These are phyloP conservation scores for Pangasius larnaudii DNA, from an alignment of 2,797 vertebrate species.

Conservation along the genomic window DNA sequence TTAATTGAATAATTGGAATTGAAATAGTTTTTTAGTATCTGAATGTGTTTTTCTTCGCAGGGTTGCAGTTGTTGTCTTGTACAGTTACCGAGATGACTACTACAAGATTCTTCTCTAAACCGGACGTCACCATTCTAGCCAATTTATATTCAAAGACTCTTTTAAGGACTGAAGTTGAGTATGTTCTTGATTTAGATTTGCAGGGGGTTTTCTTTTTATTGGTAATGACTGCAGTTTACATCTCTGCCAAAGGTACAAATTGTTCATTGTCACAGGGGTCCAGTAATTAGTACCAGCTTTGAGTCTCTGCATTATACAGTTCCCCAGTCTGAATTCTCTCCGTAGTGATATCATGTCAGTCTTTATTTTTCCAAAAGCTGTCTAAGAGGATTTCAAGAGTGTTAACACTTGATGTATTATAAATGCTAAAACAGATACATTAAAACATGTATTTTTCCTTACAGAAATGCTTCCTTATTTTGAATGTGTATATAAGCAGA, in stretches of 20 bases:
- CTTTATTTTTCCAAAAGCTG: constrained; percentile 22
- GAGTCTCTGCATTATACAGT: constrained; percentile 5
- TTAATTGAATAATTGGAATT: background rate
- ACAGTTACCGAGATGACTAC: constrained; percentile 94
- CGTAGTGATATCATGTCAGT: constrained; percentile 21
- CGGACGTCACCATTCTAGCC: background rate
- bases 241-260: constrained; percentile 15
- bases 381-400: constrained; percentile 15
- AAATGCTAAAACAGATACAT: constrained; percentile 39
- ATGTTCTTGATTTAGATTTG: background rate
- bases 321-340: constrained; percentile 1
- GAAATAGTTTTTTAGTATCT: background rate
- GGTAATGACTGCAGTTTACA: background rate
- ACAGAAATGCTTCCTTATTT: constrained; percentile 9
- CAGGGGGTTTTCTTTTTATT: background rate
- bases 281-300: constrained; percentile 23
- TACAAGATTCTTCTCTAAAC: constrained; percentile 91
- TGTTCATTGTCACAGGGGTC: constrained; percentile 5
- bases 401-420: constrained; percentile 41
- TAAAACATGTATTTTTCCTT: constrained; percentile 61
- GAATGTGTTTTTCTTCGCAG: constrained; percentile 72
- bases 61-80: constrained; percentile 87
- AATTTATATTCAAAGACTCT: background rate
- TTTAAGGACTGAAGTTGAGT: background rate
- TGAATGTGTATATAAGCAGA: constrained; percentile 14